Conservation (phyloP, 2,888 invertebrate species). For the Rhorus exstirpatorius region DNA sequence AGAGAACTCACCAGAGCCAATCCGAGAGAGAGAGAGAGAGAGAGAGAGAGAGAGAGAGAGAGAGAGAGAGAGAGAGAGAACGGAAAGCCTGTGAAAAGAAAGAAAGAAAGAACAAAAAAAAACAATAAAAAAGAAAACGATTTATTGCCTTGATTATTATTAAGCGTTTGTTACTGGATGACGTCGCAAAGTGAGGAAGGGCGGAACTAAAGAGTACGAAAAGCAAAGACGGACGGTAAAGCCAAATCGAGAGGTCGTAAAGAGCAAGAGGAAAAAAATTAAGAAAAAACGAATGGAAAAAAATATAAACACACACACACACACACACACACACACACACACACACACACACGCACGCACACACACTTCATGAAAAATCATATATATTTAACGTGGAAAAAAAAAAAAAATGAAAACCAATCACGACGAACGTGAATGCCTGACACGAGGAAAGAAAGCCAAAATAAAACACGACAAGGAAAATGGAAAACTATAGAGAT, state of each 20-base stretch:
- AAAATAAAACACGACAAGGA: conserved; percentile 34
- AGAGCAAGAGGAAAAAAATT: conserved; percentile 32
- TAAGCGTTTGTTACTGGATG: conserved; percentile 72
- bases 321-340: conserved; percentile 68
- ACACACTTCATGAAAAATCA: too few species aligned
- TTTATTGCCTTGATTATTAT: conserved; percentile 71
- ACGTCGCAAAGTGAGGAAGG: background rate
- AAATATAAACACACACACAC: conserved; percentile 39
- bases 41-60: background rate
- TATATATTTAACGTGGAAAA: conserved; percentile 47
- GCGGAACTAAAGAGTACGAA: conserved; percentile 4
- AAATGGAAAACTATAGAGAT: conserved; percentile 53
- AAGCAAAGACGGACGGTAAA: conserved; percentile 17
- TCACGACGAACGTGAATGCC: conserved; percentile 58
- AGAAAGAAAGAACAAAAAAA: too few species aligned
- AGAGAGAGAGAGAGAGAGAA: conserved; percentile 47
- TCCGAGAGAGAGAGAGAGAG: too few species aligned
- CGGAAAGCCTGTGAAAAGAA: too few species aligned
- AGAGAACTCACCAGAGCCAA: conserved; percentile 55
- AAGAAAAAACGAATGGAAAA: conserved; percentile 51
- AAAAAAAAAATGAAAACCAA: conserved; percentile 10
- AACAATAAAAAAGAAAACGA: conserved; percentile 46
- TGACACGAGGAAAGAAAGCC: conserved; percentile 17
- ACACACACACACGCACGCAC: too few species aligned
- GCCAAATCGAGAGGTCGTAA: conserved; percentile 53